phyloP scores from a whole-genome alignment of 2,888 invertebrate species.

The Yponomeuta malinellus region DNA sequence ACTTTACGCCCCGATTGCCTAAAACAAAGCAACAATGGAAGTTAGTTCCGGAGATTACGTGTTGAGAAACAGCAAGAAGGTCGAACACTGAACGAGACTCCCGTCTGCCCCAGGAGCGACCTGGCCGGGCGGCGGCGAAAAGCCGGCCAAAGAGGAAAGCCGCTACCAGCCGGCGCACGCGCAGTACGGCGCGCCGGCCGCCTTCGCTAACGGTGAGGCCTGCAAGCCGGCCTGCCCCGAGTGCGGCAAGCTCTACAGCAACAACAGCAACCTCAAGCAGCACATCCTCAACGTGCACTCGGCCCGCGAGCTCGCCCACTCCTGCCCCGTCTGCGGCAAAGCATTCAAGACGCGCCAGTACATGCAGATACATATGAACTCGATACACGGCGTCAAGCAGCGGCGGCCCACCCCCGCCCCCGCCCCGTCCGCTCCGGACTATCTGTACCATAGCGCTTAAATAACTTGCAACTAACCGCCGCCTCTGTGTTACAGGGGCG shows the following conservation, averaged over 20 bases:
- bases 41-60: conserved; percentile 20
- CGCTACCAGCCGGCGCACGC: conserved; percentile 25
- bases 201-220: conserved; percentile 24
- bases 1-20: conserved; percentile 44
- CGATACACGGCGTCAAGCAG: conserved; percentile 80
- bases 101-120: conserved; percentile 70
- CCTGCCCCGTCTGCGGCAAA: conserved; percentile 79
- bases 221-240: conserved; percentile 79
- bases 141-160: conserved; percentile 33
- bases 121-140: conserved; percentile 52
- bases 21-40: conserved; percentile 36
- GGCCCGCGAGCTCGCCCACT: conserved; percentile 75
- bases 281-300: conserved; percentile 82
- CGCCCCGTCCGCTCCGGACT: conserved; percentile 39
- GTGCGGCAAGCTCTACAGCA: conserved; percentile 81
- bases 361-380: conserved; percentile 81
- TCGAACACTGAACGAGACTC: conserved; percentile 24
- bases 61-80: conserved; percentile 6
- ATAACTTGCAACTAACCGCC: conserved; percentile 63
- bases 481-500: conserved; percentile 81
- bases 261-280: conserved; percentile 81
- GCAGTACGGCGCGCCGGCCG: conserved; percentile 32
- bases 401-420: conserved; percentile 56
- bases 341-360: conserved; percentile 83
- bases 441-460: conserved; percentile 48